Evolutionary conservation across 2,888 invertebrate species (phyloP).

Genomic region (Cremastobaeus sp.): DNA sequence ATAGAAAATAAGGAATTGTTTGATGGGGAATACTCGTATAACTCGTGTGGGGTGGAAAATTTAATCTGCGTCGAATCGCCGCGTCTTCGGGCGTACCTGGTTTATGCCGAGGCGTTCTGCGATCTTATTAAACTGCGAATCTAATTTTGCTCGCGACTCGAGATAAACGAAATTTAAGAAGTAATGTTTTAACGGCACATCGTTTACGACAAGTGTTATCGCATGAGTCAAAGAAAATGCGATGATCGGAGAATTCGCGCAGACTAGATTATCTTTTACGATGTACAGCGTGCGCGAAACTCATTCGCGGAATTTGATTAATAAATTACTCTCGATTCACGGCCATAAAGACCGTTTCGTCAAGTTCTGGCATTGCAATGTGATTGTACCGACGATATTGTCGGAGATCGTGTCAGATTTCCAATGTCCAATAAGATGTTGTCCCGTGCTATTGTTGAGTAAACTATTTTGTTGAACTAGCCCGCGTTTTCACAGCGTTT

Average conservation of each 20-base stretch:
- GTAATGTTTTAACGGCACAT: conserved; percentile 50
- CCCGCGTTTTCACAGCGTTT: too few relatives aligned
- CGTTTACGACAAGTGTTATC: conserved; percentile 33
- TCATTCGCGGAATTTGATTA: too few relatives aligned
- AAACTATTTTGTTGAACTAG: too few relatives aligned
- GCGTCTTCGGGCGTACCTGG: conserved; percentile 22
- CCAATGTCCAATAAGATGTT: too few relatives aligned
- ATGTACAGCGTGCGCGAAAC: too few relatives aligned
- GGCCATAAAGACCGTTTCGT: too few relatives aligned
- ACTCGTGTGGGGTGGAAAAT: conserved; percentile 21
- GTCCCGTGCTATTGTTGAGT: too few relatives aligned
- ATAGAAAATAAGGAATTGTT: conserved; percentile 5
- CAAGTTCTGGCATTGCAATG: too few relatives aligned
- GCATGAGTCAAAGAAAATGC: conserved; percentile 1
- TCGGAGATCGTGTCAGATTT: too few relatives aligned
- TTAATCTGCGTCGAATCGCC: conserved; percentile 37
- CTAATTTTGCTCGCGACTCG: conserved; percentile 48
- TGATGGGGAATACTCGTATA: conserved; percentile 33
- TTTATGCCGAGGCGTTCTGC: conserved; percentile 27
- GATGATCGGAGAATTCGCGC: conserved; percentile 13
- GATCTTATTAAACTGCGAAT: conserved; percentile 38
- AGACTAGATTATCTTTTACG: conserved; percentile 13
- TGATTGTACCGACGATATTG: too few relatives aligned
- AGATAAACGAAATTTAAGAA: conserved; percentile 59
- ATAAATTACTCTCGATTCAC: too few relatives aligned